phyloP scores from a whole-genome alignment of 1,140 invertebrate species.

The Lasioglossum baleicum region DNA sequence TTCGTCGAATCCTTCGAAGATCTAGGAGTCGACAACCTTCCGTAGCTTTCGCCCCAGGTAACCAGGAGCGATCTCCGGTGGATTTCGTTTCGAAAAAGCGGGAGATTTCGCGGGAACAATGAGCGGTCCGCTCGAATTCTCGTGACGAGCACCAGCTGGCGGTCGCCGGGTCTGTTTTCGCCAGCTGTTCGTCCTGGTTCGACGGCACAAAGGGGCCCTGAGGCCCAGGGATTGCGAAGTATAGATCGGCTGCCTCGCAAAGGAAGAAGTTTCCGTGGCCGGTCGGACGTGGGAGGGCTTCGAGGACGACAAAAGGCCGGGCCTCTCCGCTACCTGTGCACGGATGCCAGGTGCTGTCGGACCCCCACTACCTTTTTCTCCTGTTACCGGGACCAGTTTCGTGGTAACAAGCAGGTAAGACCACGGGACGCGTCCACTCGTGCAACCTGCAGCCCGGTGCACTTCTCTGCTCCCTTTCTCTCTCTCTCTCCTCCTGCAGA shows the following conservation, averaged over 20 bases:
- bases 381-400: slow-evolving; percentile 35
- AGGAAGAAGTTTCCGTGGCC: no score
- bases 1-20: no score
- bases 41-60: no score
- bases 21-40: no score
- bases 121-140: not conserved
- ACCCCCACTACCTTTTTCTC: slow-evolving; percentile 8
- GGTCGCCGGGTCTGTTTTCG: slow-evolving; percentile 39
- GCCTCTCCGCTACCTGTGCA: slow-evolving; percentile 37
- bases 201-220: not conserved
- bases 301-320: slow-evolving; percentile 37
- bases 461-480: no score
- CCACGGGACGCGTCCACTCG: not conserved
- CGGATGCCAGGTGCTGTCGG: slow-evolving; percentile 48
- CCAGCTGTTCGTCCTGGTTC: slow-evolving; percentile 33
- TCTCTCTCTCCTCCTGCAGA: no score
- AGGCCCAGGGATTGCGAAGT: not conserved
- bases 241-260: no score
- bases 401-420: slow-evolving; percentile 12
- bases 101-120: not conserved
- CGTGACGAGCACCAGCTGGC: slow-evolving; percentile 26
- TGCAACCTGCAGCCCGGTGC: slow-evolving; percentile 23
- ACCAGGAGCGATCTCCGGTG: not conserved
- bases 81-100: not conserved
- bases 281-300: slow-evolving; percentile 49